Conservation (phyloP, 2,888 invertebrate species). For the Drosophila acutilabella region DNA sequence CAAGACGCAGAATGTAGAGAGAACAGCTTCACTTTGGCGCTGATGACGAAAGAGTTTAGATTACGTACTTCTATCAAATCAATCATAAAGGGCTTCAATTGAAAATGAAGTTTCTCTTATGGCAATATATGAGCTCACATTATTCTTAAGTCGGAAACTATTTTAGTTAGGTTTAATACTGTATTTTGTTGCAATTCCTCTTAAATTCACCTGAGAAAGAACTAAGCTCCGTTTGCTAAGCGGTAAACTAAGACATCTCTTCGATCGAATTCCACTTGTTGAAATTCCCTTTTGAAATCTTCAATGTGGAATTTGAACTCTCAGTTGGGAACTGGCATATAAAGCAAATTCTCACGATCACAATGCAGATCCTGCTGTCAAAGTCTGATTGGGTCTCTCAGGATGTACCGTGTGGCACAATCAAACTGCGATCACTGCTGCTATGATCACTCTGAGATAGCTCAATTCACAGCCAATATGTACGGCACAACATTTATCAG, state of each 20-base stretch:
- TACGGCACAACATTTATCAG: constrained; percentile 21
- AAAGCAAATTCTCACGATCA: constrained; percentile 69
- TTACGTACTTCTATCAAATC: constrained; percentile 72
- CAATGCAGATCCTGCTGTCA: constrained; percentile 52
- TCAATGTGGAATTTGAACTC: constrained; percentile 39
- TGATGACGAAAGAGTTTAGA: constrained; percentile 71
- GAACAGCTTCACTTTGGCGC: constrained; percentile 8
- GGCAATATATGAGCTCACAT: constrained; percentile 36
- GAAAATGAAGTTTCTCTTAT: constrained; percentile 11
- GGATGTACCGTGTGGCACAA: constrained; percentile 51
- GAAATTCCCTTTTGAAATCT: neutral
- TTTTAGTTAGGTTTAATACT: constrained; percentile 7
- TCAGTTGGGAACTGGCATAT: constrained; percentile 32
- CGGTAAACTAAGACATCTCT: neutral
- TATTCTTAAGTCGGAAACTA: constrained; percentile 26
- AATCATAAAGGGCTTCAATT: constrained; percentile 60
- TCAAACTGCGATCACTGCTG: constrained; percentile 53
- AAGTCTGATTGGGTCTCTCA: constrained; percentile 54
- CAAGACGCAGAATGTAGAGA: constrained; percentile 45
- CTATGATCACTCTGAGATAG: constrained; percentile 59
- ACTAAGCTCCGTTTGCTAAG: too few species aligned
- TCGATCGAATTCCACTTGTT: neutral
- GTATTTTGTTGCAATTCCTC: neutral
- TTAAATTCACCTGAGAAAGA: too few species aligned
- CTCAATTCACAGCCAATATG: constrained; percentile 49